Base-by-base conservation (phyloP, 2,888 invertebrate species). In the Eupithecia pulchellata region DNA sequence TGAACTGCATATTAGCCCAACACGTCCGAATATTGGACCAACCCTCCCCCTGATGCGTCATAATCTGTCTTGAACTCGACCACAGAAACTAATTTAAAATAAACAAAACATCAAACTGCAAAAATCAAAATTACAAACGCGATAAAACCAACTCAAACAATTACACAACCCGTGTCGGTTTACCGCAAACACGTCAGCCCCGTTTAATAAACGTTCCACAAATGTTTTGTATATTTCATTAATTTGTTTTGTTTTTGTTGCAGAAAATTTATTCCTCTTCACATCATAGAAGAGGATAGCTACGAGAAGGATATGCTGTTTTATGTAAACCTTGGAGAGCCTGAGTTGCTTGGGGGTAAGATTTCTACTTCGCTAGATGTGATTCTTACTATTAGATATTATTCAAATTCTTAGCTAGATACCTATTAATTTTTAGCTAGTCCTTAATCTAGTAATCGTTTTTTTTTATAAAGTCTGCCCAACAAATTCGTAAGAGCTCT, bases 231-330 rank as follows among this genome's bases (percentile, higher is more conserved):
- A 11, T 52, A 20, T n/a, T n/a, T 32, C 4, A 32, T 52, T 52
- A 47, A 52, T 25, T 9, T 25, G 25, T 52, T 52, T 52, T 52
- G 20, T 25, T 52, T 82, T 93, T 92, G 87, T 97, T 97, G 30
- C 96, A 99, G 99, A 89, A 97, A 98, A 95, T 95, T 94, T 84
- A 97, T 99, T 85, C 95, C 96, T 64, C 94, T 99, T 77, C 96
- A 96, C 82, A 98, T 99, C 76, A 96, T 98, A 78, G 99, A 99
- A 94, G 99, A 99, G 87, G 99, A 99, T 92, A 98, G 99, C 86
- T 99, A 99, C 90, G 99, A 99, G 91, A 99, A 99, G 90, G 98
- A 98, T 86, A 98, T 99, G 39, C 95, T 97, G 29, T 98, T 99
- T 91, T 98, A 97, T 91, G 97, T 99, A 17, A 97, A 98, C 87